A percentile compares a stretch with the other conserved stretches of the same genome.
These are phyloP conservation scores for Alosa sapidissima DNA, from an alignment of 2,797 vertebrate genomes.

Conservation along the genomic window DNA sequence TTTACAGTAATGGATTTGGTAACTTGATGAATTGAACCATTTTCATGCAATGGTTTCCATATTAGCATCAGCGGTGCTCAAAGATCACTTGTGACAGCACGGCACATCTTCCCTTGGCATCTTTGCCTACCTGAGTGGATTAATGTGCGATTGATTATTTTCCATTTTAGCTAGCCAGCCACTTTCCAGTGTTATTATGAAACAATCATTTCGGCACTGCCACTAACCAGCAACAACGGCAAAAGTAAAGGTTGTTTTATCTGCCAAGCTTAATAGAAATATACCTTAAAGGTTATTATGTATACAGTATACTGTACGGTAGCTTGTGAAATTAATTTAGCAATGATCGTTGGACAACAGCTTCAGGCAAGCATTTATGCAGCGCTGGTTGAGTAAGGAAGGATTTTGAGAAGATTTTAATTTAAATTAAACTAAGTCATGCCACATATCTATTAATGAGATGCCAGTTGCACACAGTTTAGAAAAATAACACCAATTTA, in stretches of 20 bases:
- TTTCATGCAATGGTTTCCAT: conserved; percentile 47
- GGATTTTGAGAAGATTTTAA: conserved; percentile 11
- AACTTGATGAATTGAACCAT: conserved; percentile 45
- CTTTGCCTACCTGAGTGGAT: conserved; percentile 34
- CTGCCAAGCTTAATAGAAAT: conserved; percentile 20
- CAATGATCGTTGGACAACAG: conserved; percentile 8
- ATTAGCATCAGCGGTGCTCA: conserved; percentile 50
- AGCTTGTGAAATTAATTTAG: conserved; percentile 16
- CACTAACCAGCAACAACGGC: conserved; percentile 35
- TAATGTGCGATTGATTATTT: conserved; percentile 33
- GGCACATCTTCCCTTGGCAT: neutral
- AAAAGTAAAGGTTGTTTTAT: neutral
- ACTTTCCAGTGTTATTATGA: conserved; percentile 43
- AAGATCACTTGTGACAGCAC: conserved; percentile 35
- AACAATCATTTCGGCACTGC: conserved; percentile 46
- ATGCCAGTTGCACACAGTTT: neutral
- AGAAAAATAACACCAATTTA: neutral
- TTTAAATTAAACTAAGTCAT: neutral
- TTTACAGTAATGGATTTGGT: conserved; percentile 58
- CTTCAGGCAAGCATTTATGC: conserved; percentile 31
- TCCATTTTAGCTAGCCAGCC: conserved; percentile 33
- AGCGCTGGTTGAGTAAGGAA: neutral
- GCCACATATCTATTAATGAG: neutral
- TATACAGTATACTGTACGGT: neutral
- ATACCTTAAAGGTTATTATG: neutral